These are phyloP conservation scores for Tupaia tana DNA, from an alignment of 2,113 vertebrate genomes.

Conservation along the genomic window DNA sequence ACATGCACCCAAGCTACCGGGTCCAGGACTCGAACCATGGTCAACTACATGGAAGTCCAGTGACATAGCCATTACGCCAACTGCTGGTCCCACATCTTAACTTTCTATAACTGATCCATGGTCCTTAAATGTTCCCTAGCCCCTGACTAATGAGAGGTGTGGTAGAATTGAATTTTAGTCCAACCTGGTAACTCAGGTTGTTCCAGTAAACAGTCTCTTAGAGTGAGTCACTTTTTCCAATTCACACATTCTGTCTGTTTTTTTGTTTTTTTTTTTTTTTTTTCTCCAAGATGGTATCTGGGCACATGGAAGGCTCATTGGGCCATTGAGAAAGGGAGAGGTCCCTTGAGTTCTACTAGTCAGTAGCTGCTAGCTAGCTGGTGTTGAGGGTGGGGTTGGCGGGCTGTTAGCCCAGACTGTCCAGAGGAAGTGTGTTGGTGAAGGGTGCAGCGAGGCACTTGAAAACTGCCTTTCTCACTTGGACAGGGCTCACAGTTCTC, in stretches of 20 bases:
- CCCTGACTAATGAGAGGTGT: conserved; percentile 40
- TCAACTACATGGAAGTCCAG: no score
- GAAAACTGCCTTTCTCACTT: background rate
- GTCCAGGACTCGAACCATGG: no score
- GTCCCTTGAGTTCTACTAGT: background rate
- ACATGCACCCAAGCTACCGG: no score
- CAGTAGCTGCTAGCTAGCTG: background rate
- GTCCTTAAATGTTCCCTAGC: background rate
- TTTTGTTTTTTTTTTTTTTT: background rate
- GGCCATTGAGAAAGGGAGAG: background rate
- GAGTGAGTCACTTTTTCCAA: conserved; percentile 61
- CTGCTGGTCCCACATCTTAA: no score
- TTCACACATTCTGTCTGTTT: background rate
- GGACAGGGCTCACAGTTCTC: background rate
- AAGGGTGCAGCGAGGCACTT: background rate
- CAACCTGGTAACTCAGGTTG: background rate
- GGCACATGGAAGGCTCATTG: background rate
- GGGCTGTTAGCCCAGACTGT: background rate
- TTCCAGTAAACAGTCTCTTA: conserved; percentile 34
- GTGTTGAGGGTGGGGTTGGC: background rate
- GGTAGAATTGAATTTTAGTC: background rate
- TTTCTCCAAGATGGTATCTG: conserved; percentile 32
- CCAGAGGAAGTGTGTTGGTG: background rate
- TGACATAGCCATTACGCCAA: no score
- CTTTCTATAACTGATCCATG: background rate